Base-by-base conservation (phyloP, 2,113 vertebrate genomes). In the Triplophysa rosa region DNA sequence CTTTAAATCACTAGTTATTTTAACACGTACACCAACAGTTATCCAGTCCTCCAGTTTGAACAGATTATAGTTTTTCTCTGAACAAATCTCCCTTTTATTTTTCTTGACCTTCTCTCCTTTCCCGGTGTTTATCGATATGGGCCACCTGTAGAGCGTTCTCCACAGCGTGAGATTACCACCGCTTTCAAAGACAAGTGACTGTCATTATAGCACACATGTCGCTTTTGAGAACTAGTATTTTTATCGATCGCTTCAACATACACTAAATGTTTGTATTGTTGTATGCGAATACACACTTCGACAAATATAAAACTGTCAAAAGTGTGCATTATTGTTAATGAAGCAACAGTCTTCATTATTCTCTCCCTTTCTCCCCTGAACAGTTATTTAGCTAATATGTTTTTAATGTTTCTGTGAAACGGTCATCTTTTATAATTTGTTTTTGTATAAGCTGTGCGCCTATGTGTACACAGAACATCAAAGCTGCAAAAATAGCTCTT, bases 381-480 rank as follows among this genome's bases (percentile, higher is more conserved):
- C 88, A 86, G 88, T 87, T 88, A 87, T 90, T 88, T 89, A 88
- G 81, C 89, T 93, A 93, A 93, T 93, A 93, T 93, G 92, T 92
- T 93, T 93, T 93, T 93, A 93, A 93, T 93, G 92, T 93, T 91
- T 90, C 89, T 89, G 85, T 90, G 91, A 91, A 89, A 87, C 87
- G 89, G 90, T 89, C 88, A 89, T 91, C 90, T 89, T 90, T 87
- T 91, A 90, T 93, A 92, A 93, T 93, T 93, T 91, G 91, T 93
- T 93, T 93, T 92, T 92, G 89, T 92, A 88, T 92, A 92, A 91
- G 90, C 91, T 89, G 88, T 91, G 90, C 87, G 91, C 90, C 91
- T 92, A 89, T 91, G 91, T 88, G 91, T 88, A 91, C 87, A 82
- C 88, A 90, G 89, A 88, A 91, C 90, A 93, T 93, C 92, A 92